Evolutionary conservation across 2,797 vertebrate species (phyloP).

Genomic region (Valencia hispanica): DNA sequence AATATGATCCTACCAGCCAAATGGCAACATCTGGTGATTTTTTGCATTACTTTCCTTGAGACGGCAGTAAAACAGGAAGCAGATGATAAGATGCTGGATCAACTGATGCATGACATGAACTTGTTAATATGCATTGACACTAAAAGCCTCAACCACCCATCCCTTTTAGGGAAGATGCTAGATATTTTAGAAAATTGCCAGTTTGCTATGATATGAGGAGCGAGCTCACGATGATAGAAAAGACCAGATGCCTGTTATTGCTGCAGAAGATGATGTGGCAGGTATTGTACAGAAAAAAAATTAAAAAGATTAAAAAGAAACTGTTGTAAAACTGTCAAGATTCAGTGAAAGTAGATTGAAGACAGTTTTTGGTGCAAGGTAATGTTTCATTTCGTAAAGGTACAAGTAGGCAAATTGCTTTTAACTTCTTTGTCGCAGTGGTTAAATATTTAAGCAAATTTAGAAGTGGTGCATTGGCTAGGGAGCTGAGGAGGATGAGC

Average conservation of each 20-base stretch:
- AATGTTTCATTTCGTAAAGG: conserved; percentile 19
- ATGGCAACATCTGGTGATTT: background rate
- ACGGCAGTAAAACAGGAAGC: background rate
- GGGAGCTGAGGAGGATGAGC: conserved; percentile 15
- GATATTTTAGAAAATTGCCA: background rate
- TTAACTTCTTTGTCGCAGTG: conserved; percentile 25
- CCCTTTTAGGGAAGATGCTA: conserved; percentile 3
- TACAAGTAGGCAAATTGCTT: conserved; percentile 10
- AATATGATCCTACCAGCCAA: background rate
- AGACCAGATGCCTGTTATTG: conserved; percentile 25
- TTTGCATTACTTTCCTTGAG: background rate
- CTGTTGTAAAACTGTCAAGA: background rate
- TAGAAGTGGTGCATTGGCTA: conserved; percentile 20
- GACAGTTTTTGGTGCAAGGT: background rate
- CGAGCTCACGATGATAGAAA: conserved; percentile 15
- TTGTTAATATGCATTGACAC: conserved; percentile 12
- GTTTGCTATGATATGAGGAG: conserved; percentile 14
- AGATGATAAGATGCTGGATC: conserved; percentile 1
- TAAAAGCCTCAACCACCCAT: conserved; percentile 15
- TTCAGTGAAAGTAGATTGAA: background rate
- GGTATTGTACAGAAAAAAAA: conserved; percentile 14
- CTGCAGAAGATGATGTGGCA: conserved; percentile 19
- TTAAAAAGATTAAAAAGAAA: conserved; percentile 5
- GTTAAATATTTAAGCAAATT: conserved; percentile 44
- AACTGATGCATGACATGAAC: conserved; percentile 9